Conservation (phyloP, 2,113 vertebrate species). For the Erythrolamprus reginae region DNA sequence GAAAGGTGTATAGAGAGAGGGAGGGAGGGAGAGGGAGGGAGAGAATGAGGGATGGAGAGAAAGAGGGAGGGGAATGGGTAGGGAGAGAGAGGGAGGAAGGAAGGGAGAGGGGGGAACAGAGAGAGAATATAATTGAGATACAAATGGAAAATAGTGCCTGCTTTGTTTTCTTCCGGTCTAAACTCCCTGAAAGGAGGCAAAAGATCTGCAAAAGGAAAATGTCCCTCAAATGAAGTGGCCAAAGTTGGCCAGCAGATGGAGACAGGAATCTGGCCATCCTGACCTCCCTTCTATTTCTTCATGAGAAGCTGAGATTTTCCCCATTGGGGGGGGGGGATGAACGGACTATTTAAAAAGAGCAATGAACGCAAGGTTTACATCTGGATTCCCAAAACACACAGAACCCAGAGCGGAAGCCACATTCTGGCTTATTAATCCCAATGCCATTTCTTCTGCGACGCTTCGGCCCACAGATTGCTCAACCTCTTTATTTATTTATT, state of each 20-base stretch:
- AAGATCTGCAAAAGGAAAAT: background rate
- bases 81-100: too few relatives aligned
- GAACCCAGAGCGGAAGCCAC: background rate
- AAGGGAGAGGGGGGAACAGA: too few relatives aligned
- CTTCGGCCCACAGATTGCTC: background rate
- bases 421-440: background rate
- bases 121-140: background rate
- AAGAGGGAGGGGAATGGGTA: too few relatives aligned
- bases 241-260: conserved; percentile 49
- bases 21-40: too few relatives aligned
- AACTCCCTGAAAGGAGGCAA: background rate
- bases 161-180: background rate
- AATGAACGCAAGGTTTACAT: background rate
- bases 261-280: conserved; percentile 10
- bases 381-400: background rate
- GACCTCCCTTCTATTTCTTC: background rate
- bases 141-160: background rate
- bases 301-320: background rate
- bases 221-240: background rate
- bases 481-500: too few relatives aligned
- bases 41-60: too few relatives aligned
- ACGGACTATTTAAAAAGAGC: background rate
- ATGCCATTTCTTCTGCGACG: background rate
- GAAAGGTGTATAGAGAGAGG: too few relatives aligned
- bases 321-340: background rate